phyloP scores from a whole-genome alignment of 2,113 vertebrate genomes.

The Aplodontia rufa region DNA sequence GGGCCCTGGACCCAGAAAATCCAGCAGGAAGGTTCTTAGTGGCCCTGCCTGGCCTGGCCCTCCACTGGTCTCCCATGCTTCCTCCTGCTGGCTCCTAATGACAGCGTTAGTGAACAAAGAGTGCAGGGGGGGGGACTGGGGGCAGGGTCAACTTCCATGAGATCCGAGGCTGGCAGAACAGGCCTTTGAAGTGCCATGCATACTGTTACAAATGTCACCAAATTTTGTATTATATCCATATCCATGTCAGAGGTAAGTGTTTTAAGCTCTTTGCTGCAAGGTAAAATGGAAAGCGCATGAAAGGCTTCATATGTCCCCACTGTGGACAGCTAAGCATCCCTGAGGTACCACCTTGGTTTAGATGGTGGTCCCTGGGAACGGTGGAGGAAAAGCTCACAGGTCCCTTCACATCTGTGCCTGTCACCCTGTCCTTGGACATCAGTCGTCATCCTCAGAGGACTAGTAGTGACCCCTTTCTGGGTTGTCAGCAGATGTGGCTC shows the following conservation, averaged over 20 bases:
- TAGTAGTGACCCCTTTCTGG: neutral
- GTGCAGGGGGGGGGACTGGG: rapidly evolving
- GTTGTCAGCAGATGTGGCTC: neutral
- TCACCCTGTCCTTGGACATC: neutral
- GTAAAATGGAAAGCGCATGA: neutral
- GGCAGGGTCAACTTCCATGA: neutral
- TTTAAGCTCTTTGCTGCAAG: neutral
- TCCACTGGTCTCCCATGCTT: rapidly evolving
- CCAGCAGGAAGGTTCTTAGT: neutral
- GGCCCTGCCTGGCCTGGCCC: neutral
- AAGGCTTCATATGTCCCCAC: neutral
- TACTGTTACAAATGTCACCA: neutral
- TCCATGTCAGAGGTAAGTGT: neutral
- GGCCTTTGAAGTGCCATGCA: neutral
- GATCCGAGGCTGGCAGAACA: neutral
- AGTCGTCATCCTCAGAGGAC: rapidly evolving
- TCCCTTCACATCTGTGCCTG: neutral
- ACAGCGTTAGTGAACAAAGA: neutral
- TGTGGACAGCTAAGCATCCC: neutral
- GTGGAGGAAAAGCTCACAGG: too few species aligned
- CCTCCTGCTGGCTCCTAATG: neutral
- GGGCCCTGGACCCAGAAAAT: neutral
- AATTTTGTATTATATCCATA: neutral
- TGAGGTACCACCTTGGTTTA: too few species aligned
- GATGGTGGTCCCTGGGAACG: neutral